Base-by-base conservation (phyloP, 2,797 vertebrate species). In the Botia almorhae region DNA sequence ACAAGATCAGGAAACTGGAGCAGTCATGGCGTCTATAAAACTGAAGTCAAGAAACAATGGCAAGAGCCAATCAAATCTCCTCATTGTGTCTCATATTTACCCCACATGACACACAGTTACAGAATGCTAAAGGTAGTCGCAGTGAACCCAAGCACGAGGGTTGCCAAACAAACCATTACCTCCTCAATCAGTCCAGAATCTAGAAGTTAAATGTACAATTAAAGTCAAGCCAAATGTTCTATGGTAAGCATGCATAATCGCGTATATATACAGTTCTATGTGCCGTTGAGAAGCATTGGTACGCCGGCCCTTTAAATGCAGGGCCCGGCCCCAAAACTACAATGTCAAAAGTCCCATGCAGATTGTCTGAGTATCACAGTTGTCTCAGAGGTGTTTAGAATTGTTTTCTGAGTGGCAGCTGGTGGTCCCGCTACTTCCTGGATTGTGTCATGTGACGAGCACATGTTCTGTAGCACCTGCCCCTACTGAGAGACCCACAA, bases 41-140 rank as follows among this genome's bases (percentile, higher is more conserved):
- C 84, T 85, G 64, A 87, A 87, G 77, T 76, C 74, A 74, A 87
- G 86, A 82, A 89, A 88, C 86, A 88, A 90, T 86, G 85, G 88
- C 85, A 87, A 84, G 83, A 86, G 85, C 68, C 84, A 91, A 86
- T 81, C 83, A 80, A 78, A 39, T 84, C 85, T 81, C 73, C 71
- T 78, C 50, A 36, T 81, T 77, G 81, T 85, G 81, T 89, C 83
- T 84, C 83, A 72, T 81, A 81, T 81, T 72, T 78, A 78, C 33
- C 14, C 26, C 19, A 82, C 68, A 85, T 68, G 84, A 81, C 77
- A 75, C 74, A 79, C 81, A 50, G 85, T n/a, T 85, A 84, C 51
- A 91, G 85, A 89, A 91, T 87, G 87, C 81, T 60, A 72, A 92
- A 92, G 94, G 93, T 90, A 93, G 94, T 90, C 91, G 91, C 93